A percentile compares a stretch with the other conserved stretches of the same genome.
phyloP scores from a whole-genome alignment of 2,113 vertebrate species.

The Crotophaga sulcirostris region DNA sequence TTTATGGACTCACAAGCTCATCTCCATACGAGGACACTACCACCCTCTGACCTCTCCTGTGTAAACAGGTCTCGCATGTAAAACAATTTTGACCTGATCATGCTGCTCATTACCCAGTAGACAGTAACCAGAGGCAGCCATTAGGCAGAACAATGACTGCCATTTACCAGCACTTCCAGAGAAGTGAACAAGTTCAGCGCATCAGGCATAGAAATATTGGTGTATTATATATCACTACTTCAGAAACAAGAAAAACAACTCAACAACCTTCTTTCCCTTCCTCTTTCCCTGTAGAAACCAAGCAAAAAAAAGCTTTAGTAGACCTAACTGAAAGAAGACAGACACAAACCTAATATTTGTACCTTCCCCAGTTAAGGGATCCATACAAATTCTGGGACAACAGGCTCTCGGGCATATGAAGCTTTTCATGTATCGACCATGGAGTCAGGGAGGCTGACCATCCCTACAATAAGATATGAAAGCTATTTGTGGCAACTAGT shows the following conservation, averaged over 20 bases:
- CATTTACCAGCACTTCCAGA: not conserved
- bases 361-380: not conserved
- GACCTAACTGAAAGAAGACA: not conserved
- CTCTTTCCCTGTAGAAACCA: not conserved
- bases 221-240: not conserved
- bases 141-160: not conserved
- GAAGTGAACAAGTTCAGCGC: not conserved
- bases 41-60: not conserved
- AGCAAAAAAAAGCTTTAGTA: not conserved
- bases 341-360: not conserved
- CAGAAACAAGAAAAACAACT: not conserved
- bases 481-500: not conserved
- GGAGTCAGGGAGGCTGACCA: not conserved
- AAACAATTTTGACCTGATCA: not conserved
- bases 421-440: not conserved
- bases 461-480: not conserved
- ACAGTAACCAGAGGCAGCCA: not conserved
- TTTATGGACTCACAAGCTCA: fast-evolving
- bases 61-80: not conserved
- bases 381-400: not conserved
- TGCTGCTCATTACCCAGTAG: not conserved
- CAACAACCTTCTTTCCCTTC: not conserved
- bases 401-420: not conserved
- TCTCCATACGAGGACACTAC: not conserved
- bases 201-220: fast-evolving